Evolutionary conservation across 2,888 invertebrate species (phyloP), one percentile per base, ranked within the genome.

Genomic region (Cheilosia scutellata): DNA sequence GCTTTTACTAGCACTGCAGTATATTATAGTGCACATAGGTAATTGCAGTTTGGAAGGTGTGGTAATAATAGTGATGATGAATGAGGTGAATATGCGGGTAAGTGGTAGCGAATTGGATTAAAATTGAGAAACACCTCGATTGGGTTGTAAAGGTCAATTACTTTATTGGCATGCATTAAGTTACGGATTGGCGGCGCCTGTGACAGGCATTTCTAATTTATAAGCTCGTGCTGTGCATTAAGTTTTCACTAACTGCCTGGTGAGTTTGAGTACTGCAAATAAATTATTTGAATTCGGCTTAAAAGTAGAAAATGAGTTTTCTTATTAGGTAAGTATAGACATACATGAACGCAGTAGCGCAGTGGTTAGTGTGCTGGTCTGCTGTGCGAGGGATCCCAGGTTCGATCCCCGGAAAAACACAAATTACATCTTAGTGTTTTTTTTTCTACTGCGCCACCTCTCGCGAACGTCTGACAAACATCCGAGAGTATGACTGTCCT

Each of bases 61-160:
- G 83, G 84, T 80, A 79, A 79, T 75, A 53, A 70, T 29, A 70
- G 63, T 63, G 70, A 70, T 79, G 70, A 79, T 79, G 74, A 75
- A 84, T 84, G 75, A 60, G 40, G 53, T 65, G 66, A 53, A 71
- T 66, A 60, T 55, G 78, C 51, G 49, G 63, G 68, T 51, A 60
- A 58, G 66, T 68, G 60, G 79, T 75, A 79, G 83, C 79, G 57
- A 83, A 79, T 79, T 79, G 74, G 83, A 83, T 83, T 79, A 44
- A 79, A 83, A 65, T 83, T 83, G 57, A 70, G 70, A 63, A 79
- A 83, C 63, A 16, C 62, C 11, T 37, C 31, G 51, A 63, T 79
- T 70, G 63, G 68, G 53, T 72, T 70, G 37, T 31, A 79, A 70
- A 68, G 79, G 83, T 79, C 83, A 83, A 79, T 79, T 83, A 63